Evolutionary conservation across 2,888 invertebrate species (phyloP), one percentile per base, ranked within the genome.

Genomic region (Frankliniella intonsa): DNA sequence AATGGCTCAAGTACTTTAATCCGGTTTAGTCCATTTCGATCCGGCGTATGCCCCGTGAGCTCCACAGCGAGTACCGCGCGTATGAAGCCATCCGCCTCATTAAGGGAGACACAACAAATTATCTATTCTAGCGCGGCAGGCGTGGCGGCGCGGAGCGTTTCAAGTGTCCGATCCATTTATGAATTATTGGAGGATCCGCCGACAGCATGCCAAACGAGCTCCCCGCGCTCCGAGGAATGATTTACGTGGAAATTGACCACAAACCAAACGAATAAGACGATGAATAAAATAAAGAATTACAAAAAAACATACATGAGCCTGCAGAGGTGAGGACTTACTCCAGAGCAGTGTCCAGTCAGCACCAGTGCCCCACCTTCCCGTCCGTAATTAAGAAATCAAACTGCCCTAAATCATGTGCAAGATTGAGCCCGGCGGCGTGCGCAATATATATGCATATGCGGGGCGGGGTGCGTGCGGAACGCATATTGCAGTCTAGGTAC

Each of bases 371-470:
- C 55, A 19, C 19, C 55, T 19, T 19, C 55, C 12, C 55, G 69
- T n/a, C 22, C 69, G 69, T 76, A 76, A 76, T 76, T n/a, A 76
- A 76, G 69, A 76, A 76, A 76, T 76, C 69, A 76, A 76, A 22
- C 22, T 76, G 25, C 25, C 69, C 69, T 76, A 76, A 76, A 76
- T 76, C 69, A 76, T 76, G 69, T 12, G 12, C 69, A 25, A 25
- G 22, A 25, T 76, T 76, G 25, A 76, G 22, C 12, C 69, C 11
- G 8, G 22, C 25, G 69, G 25, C 69, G 69, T 25, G 69, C 11
- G 69, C 25, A 22, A 76, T 76, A 76, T 76, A 22, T 25, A 76
- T 76, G 69, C 69, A 69, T 69, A 22, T n/a, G 55, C 55, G 62
- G 25, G 69, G 22, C 69, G 22, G 55, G 62, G 62, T 25, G 25